Base-by-base conservation (phyloP, 2,888 invertebrate genomes). In the Elmis aenea region DNA sequence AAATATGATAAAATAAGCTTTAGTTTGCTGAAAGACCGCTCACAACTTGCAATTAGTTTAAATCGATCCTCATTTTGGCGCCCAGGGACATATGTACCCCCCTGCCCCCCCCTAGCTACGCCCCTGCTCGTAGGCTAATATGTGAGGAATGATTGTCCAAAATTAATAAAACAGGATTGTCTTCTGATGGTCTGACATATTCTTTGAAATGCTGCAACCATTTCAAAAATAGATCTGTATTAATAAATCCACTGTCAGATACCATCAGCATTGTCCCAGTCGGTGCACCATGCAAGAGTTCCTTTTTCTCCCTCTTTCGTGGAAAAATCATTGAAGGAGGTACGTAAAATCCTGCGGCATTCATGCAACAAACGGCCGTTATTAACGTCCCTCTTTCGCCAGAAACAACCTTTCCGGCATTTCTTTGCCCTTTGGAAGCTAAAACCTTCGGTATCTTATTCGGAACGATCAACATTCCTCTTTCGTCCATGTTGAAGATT, bases 241-340 rank as follows among this genome's bases (percentile, higher is more conserved):
- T 55, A 3, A 59, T 55, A 42, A 51, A 58, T 11, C 56, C 54
- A n/a, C 47, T 34, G 20, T 52, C 48, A 27, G 50, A 52, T 23
- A 46, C 46, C 45, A 54, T 45, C 20, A 39, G 37, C 26, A 55
- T 48, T 20, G 51, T 38, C 26, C 51, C 51, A 21, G 45, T 33
- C 20, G 57, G 58, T 28, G 51, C 54, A 22, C 50, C 50, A 28
- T 55, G 42, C 13, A 55, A 24, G 20, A 58, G 35, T 11, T 49
- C 39, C 4, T 23, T 27, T 6, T 46, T 48, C 36, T 38, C 33
- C 25, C 50, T 45, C 25, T 51, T 48, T 18, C 55, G 43, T 10
- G 50, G 51, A 42, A 52, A 55, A 21, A 57, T 56, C 14, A 62
- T 33, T 5, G 50, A 40, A 13, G 59, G 59, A 12, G 59, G 55